phyloP scores from a whole-genome alignment of 2,113 vertebrate genomes.

The Myrmecobius fasciatus region DNA sequence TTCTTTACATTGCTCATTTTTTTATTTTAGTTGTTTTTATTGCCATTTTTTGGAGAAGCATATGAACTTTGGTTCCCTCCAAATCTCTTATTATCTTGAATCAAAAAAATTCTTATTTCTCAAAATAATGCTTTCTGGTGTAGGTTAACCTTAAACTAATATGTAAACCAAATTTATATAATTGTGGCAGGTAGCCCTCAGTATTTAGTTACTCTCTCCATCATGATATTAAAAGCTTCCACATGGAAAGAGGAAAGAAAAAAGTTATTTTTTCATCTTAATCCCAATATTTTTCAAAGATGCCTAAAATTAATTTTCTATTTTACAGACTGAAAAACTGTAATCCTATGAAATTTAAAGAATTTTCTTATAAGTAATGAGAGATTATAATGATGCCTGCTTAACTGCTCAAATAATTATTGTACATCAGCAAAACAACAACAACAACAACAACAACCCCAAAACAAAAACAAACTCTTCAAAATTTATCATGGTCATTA shows the following conservation, averaged over 20 bases:
- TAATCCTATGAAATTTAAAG: conserved; percentile 12
- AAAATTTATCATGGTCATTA: neutral
- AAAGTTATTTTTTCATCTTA: conserved; percentile 6
- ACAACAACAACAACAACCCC: neutral
- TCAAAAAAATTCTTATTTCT: neutral
- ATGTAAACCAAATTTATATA: neutral
- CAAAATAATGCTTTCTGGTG: neutral
- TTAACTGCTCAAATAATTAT: conserved; percentile 24
- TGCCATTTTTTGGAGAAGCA: neutral
- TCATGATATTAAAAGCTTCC: conserved; percentile 19
- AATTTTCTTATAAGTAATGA: conserved; percentile 27
- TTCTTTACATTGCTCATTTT: neutral
- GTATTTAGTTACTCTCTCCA: conserved; percentile 1
- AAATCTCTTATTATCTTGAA: neutral
- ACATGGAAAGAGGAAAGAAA: conserved; percentile 25
- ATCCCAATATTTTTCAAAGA: conserved; percentile 23
- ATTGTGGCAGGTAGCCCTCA: neutral
- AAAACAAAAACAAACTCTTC: conserved; percentile 19
- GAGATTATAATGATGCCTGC: neutral
- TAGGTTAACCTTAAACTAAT: neutral
- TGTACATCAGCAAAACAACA: conserved; percentile 18
- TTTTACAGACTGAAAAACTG: conserved; percentile 27
- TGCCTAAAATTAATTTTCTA: neutral
- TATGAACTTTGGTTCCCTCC: neutral
- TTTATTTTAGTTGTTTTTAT: neutral